These are phyloP conservation scores for Malachius bipustulatus DNA, from an alignment of 2,888 invertebrate species.

Conservation along the genomic window DNA sequence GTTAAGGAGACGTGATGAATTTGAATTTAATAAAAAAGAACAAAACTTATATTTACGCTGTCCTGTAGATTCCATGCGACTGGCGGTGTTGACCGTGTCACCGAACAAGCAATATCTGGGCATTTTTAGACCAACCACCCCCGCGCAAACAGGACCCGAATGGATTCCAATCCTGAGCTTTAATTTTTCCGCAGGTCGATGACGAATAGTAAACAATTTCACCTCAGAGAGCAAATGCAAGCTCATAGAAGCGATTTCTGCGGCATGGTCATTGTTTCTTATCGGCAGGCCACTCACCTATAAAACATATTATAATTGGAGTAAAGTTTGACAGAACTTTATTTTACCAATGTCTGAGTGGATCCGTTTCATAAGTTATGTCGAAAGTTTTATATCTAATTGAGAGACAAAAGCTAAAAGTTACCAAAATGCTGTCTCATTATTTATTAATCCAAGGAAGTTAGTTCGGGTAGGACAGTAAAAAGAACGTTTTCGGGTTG, in stretches of 20 bases:
- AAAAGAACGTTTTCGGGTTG: no score
- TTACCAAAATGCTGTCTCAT: no score
- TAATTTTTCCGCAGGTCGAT: conserved; percentile 72
- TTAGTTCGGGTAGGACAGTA: no score
- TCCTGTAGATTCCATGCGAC: conserved; percentile 78
- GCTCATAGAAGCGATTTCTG: conserved; percentile 90
- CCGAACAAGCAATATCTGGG: conserved; percentile 87
- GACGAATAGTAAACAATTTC: conserved; percentile 76
- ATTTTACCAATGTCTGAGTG: no score
- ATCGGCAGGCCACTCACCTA: conserved; percentile 80
- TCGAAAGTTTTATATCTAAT: no score
- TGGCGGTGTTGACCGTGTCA: conserved; percentile 86
- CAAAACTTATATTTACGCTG: conserved; percentile 44
- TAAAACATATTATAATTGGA: no score
- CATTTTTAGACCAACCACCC: conserved; percentile 88
- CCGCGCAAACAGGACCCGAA: conserved; percentile 85
- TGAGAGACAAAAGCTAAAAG: no score
- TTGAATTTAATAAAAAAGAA: no score
- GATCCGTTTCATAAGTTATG: no score
- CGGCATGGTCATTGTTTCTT: conserved; percentile 79
- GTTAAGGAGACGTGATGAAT: no score
- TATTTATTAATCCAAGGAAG: no score
- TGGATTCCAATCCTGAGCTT: conserved; percentile 85
- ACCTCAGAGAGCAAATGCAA: conserved; percentile 73
- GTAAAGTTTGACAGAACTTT: no score